Evolutionary conservation across 2,113 vertebrate species (phyloP), one percentile per base, ranked within the genome.

Genomic region (Macquaria australasica): DNA sequence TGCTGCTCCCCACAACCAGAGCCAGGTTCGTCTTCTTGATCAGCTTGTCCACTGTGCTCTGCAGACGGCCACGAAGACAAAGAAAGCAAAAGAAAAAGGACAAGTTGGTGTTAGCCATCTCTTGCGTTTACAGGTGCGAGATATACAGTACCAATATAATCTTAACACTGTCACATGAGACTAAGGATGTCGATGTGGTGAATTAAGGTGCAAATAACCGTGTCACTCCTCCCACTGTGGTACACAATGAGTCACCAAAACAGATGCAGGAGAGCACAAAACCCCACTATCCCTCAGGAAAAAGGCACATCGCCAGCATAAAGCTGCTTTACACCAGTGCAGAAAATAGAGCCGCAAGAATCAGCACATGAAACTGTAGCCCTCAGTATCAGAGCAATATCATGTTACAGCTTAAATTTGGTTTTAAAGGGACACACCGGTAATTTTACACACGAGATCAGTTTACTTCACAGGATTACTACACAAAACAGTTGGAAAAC

Each of bases 11-110:
- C 88, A 97, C 96, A 79, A 97, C 96, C 89, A 97, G 92, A 39
- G 96, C 96, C 89, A 97, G 93, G 91, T 97, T 97, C 0, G 96
- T 97, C 94, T 97, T 97, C 91, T 97, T 97, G 62, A 97, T 97
- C 90, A 97, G 93, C 91, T 97, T 97, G 89, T 97, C 96, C 85
- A 97, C 96, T 0, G 96, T 97, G 93, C 94, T 97, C 96, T 97
- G 90, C 51, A 75, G 82, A 74, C 12, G 39, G 12, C 43, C 63
- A 85, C 77, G 15, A 34, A 66, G 43, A 73, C 43, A 81, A 31
- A 73, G n/a, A 71, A 6, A 68, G 10, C 28, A 39, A 53, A 16
- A 25, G 2, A 25, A 14, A 71, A 23, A 6, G 41, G n/a, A 25
- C 31, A 66, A 6, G 8, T 53, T 10, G 12, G 6, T 11, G n/a